phyloP scores from a whole-genome alignment of 2,888 invertebrate genomes.

The Spicauda simplicius region DNA sequence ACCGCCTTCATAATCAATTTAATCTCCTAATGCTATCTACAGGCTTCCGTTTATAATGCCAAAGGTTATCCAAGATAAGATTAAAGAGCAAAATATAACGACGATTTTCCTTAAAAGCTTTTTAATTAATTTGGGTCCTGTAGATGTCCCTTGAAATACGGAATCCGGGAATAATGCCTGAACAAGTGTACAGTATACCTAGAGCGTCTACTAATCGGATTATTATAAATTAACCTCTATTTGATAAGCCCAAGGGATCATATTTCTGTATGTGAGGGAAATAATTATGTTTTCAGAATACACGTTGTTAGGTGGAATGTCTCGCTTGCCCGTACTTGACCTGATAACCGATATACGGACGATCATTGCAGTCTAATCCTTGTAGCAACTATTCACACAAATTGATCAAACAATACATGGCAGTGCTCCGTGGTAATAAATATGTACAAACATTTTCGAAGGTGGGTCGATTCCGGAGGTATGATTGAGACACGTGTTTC shows the following conservation, averaged over 20 bases:
- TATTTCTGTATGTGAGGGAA: slow-evolving; percentile 14
- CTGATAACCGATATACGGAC: slow-evolving; percentile 55
- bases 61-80: slow-evolving; percentile 21
- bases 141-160: slow-evolving; percentile 23
- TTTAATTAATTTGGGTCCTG: slow-evolving; percentile 33
- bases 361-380: slow-evolving; percentile 1
- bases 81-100: slow-evolving; percentile 32
- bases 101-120: slow-evolving; percentile 33
- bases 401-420: neutral
- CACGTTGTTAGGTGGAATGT: slow-evolving; percentile 24
- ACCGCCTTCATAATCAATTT: slow-evolving; percentile 17
- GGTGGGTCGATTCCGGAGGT: too few species aligned
- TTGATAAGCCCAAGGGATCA: slow-evolving; percentile 1
- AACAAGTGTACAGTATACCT: slow-evolving; percentile 11
- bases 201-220: neutral
- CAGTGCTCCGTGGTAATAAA: too few species aligned
- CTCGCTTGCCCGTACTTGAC: slow-evolving; percentile 57
- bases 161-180: slow-evolving; percentile 16
- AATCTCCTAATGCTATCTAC: slow-evolving; percentile 20
- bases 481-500: too few species aligned
- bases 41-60: slow-evolving; percentile 22
- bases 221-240: slow-evolving; percentile 24
- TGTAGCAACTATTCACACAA: neutral
- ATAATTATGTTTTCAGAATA: slow-evolving; percentile 7
- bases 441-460: too few species aligned